Conservation (phyloP, 2,113 vertebrate genomes). For the Lota lota region DNA sequence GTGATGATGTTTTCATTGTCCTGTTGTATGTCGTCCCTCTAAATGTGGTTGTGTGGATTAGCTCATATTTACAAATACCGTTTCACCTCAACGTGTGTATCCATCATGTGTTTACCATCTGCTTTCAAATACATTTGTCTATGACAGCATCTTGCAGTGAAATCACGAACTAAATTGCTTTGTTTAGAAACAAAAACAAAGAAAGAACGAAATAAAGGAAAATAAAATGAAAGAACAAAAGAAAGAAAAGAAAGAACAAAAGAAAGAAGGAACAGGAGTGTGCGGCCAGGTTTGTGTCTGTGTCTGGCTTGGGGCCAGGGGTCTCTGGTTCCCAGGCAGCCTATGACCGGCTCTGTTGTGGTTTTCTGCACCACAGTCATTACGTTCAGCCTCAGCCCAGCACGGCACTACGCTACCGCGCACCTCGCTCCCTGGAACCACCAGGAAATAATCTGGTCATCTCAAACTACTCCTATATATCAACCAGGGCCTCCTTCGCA, state of each 20-base stretch:
- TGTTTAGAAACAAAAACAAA: constrained; percentile 49
- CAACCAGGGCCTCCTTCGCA: constrained; percentile 48
- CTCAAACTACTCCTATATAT: constrained; percentile 69
- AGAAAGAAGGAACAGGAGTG: constrained; percentile 67
- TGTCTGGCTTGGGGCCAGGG: constrained; percentile 65
- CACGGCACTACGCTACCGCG: constrained; percentile 46
- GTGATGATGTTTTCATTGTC: constrained; percentile 19
- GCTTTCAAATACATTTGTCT: constrained; percentile 1
- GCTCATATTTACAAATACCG: constrained; percentile 57
- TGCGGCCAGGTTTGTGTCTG: constrained; percentile 63
- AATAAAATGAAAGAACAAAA: constrained; percentile 37
- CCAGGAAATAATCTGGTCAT: constrained; percentile 75
- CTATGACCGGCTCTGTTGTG: constrained; percentile 72
- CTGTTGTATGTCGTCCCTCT: constrained; percentile 37
- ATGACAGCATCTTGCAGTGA: constrained; percentile 70
- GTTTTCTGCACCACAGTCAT: constrained; percentile 73
- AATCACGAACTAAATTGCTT: constrained; percentile 77
- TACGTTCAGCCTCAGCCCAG: constrained; percentile 62
- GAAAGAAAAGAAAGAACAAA: constrained; percentile 14
- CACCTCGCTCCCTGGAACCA: constrained; percentile 51
- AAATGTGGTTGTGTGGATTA: constrained; percentile 28
- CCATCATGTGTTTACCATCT: too few species aligned
- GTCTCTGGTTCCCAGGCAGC: constrained; percentile 68
- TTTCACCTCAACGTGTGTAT: too few species aligned
- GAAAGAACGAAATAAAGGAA: too few species aligned